A percentile compares a stretch with the other conserved stretches of the same genome.
Evolutionary conservation across 2,113 vertebrate species (phyloP).

Genomic region (Mustela nigripes): DNA sequence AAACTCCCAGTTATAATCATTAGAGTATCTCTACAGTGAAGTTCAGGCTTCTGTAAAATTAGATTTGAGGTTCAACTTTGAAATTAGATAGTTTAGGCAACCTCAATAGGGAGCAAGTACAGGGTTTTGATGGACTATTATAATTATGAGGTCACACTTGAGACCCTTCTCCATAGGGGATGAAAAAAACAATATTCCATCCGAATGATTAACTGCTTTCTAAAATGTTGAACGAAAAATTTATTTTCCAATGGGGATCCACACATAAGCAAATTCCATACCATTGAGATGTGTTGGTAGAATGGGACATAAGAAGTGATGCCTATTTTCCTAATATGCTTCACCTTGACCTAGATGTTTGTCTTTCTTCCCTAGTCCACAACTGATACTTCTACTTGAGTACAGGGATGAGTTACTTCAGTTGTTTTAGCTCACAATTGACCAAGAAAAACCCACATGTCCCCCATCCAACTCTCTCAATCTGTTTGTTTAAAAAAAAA

Average conservation of each 20-base stretch:
- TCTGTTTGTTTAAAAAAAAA: constrained; percentile 20
- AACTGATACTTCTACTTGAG: not conserved
- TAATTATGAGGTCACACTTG: not conserved
- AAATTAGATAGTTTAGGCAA: not conserved
- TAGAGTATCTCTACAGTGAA: not conserved
- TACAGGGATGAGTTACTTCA: not conserved
- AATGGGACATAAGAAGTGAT: not conserved
- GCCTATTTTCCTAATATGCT: not conserved
- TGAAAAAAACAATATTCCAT: not conserved
- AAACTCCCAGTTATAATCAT: not conserved
- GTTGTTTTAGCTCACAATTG: not conserved
- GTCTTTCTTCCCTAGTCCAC: not conserved
- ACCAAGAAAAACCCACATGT: not conserved
- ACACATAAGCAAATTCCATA: not conserved
- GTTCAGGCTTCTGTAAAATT: not conserved
- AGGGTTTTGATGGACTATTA: not conserved
- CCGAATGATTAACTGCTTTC: not conserved
- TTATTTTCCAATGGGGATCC: not conserved
- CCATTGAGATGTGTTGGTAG: not conserved
- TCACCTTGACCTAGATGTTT: not conserved
- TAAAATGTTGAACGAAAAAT: constrained; percentile 12
- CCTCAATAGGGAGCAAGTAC: not conserved
- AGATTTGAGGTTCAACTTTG: not conserved
- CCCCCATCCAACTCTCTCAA: not conserved
- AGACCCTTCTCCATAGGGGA: not conserved